These are phyloP conservation scores for Drosophila pectinifera DNA, from an alignment of 1,140 invertebrate genomes.

Conservation along the genomic window DNA sequence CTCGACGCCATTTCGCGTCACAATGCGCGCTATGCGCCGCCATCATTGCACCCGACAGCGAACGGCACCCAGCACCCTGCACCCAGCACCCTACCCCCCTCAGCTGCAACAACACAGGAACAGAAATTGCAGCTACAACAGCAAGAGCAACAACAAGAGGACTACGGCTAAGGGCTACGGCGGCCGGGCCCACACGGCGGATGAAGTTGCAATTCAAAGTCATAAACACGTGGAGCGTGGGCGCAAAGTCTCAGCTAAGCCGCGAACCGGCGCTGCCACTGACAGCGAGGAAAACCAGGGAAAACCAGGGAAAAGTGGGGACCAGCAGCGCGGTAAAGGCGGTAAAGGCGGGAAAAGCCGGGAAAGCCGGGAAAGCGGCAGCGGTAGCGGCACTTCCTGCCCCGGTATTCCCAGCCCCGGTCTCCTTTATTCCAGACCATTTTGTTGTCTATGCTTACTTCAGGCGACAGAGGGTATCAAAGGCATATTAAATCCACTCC, in stretches of 20 bases:
- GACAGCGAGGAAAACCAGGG: constrained; percentile 38
- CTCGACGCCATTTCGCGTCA: constrained; percentile 82
- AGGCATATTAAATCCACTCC: constrained; percentile 37
- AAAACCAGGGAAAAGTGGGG: no score
- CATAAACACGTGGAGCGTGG: constrained; percentile 82
- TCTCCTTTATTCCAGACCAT: constrained; percentile 43
- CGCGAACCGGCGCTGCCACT: constrained; percentile 65
- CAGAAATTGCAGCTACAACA: constrained; percentile 11
- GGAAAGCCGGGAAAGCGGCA: constrained; percentile 23
- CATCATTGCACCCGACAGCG: constrained; percentile 79
- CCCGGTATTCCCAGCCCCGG: constrained; percentile 34
- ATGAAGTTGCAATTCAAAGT: constrained; percentile 84
- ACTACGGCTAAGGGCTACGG: constrained; percentile 15
- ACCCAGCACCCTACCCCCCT: constrained; percentile 20
- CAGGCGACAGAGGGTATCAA: constrained; percentile 36
- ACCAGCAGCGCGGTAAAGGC: neutral
- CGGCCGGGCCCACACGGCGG: constrained; percentile 46
- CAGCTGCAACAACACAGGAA: constrained; percentile 3
- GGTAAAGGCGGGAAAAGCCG: constrained; percentile 7
- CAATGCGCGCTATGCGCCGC: constrained; percentile 78
- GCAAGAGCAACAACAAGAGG: constrained; percentile 6
- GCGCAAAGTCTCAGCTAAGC: constrained; percentile 81
- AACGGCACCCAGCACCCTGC: constrained; percentile 44
- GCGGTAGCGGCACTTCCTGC: constrained; percentile 63
- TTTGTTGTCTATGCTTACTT: constrained; percentile 51